Percentiles rank a stretch among this genome's conserved stretches.
These are phyloP conservation scores for Callimorpha dominula DNA, from an alignment of 2,888 invertebrate species.

Conservation along the genomic window DNA sequence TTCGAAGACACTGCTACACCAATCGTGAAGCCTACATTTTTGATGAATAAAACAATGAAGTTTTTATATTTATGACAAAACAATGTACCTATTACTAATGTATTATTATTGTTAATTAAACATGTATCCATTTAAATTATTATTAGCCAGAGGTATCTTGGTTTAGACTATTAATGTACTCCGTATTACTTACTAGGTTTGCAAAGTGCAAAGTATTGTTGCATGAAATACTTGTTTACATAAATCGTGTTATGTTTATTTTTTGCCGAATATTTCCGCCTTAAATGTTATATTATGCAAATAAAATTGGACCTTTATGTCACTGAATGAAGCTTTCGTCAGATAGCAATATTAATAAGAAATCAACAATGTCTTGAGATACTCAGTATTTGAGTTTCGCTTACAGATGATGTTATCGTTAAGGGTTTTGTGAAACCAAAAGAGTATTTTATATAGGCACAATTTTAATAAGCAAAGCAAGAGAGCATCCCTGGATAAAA, in stretches of 20 bases:
- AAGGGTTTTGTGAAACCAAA: too few relatives aligned
- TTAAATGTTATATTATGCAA: neutral
- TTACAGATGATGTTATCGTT: too few relatives aligned
- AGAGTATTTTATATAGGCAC: too few relatives aligned
- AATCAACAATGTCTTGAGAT: neutral
- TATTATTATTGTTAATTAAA: neutral
- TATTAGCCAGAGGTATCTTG: slow-evolving; percentile 42
- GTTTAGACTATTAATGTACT: slow-evolving; percentile 34
- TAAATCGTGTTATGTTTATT: neutral
- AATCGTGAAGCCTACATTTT: too few relatives aligned
- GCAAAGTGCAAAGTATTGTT: neutral
- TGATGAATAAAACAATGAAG: too few relatives aligned
- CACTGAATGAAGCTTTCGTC: too few relatives aligned
- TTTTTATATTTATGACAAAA: too few relatives aligned
- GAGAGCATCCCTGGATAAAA: too few relatives aligned
- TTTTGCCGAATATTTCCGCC: neutral
- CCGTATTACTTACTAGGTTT: slow-evolving; percentile 16
- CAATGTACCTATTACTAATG: too few relatives aligned
- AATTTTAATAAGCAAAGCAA: too few relatives aligned
- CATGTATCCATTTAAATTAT: neutral
- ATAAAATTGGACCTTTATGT: neutral
- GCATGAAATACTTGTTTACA: neutral
- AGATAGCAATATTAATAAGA: neutral
- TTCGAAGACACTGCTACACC: too few relatives aligned
- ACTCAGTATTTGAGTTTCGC: too few relatives aligned